A percentile compares a stretch with the other conserved stretches of the same genome.
Evolutionary conservation across 2,113 vertebrate species (phyloP).

Genomic region (Abramis brama): DNA sequence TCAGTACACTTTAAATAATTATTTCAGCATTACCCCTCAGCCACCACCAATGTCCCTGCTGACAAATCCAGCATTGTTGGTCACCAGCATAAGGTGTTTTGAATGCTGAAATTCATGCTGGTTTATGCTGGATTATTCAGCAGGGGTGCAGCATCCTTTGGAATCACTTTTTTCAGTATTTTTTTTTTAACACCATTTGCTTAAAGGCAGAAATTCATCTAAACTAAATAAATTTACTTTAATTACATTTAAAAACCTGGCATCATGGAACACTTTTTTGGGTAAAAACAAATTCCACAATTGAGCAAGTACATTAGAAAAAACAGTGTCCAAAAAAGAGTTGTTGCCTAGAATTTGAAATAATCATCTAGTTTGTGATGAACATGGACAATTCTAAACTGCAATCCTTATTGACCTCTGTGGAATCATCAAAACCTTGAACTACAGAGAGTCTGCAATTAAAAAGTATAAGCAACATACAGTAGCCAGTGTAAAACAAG

Average conservation of each 20-base stretch:
- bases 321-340: neutral
- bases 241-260: neutral
- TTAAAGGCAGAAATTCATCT: neutral
- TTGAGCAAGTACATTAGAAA: neutral
- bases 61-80: too few species aligned
- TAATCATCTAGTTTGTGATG: neutral
- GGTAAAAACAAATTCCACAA: neutral
- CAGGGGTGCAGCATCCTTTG: neutral
- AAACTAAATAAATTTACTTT: neutral
- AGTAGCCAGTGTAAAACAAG: too few species aligned
- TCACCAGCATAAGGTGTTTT: too few species aligned
- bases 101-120: too few species aligned
- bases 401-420: neutral
- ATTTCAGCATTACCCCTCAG: neutral
- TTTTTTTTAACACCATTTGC: neutral
- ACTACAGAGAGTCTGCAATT: neutral
- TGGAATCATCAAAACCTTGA: neutral
- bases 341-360: neutral
- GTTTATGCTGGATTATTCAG: too few species aligned
- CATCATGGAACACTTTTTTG: neutral
- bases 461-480: too few species aligned
- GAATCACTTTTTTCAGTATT: neutral
- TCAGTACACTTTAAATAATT: neutral
- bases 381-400: neutral
- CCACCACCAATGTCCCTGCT: neutral